Evolutionary conservation across 2,797 vertebrate genomes (phyloP).

Genomic region (Yasuhikotakia modesta): DNA sequence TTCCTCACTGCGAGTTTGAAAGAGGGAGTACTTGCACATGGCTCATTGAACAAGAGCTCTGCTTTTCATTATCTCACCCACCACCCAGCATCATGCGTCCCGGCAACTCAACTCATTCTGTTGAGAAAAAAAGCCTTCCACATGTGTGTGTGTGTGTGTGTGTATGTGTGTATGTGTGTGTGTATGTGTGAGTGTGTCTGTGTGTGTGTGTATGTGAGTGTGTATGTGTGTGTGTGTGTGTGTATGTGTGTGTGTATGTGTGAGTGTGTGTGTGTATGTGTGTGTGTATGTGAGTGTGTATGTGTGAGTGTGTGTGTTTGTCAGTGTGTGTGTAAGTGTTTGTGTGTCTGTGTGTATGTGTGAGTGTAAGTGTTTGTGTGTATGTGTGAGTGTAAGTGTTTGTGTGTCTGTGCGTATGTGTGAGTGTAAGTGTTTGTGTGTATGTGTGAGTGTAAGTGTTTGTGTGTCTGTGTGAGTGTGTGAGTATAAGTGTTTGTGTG

Average conservation of each 20-base stretch:
- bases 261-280: conserved; percentile 39
- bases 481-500: no score
- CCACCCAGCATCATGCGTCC: conserved; percentile 59
- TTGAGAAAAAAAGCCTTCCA: conserved; percentile 58
- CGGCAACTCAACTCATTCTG: conserved; percentile 61
- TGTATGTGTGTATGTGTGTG: conserved; percentile 26
- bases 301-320: no score
- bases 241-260: conserved; percentile 37
- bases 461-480: no score
- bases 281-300: no score
- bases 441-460: no score
- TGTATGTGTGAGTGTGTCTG: conserved; percentile 36
- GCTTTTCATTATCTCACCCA: conserved; percentile 62
- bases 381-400: no score
- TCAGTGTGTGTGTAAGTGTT: conserved; percentile 31
- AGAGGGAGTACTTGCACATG: conserved; percentile 67
- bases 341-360: no score
- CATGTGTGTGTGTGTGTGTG: conserved; percentile 39
- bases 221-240: no score
- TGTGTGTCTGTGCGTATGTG: no score
- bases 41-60: conserved; percentile 61
- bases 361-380: no score
- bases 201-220: conserved; percentile 35
- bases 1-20: conserved; percentile 65
- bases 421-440: no score